Evolutionary conservation across 2,888 invertebrate genomes (phyloP).

Genomic region (Beris chalybata): DNA sequence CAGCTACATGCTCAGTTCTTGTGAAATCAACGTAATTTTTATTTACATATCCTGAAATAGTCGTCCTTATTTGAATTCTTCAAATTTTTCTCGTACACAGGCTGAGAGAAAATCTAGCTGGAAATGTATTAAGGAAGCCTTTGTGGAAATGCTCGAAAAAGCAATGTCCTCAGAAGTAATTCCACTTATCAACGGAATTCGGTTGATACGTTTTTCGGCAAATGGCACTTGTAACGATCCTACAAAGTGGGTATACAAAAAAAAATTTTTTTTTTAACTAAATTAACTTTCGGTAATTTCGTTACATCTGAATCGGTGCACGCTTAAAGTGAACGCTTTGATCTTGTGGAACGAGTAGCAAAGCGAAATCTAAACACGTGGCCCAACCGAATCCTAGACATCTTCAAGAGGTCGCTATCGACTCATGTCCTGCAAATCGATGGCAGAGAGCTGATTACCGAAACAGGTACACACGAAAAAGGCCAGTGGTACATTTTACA

Average conservation of each 20-base stretch:
- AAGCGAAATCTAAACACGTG: conserved; percentile 50
- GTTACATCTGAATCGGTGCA: not conserved
- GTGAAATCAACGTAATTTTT: no score
- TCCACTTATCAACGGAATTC: conserved; percentile 65
- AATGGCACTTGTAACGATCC: not conserved
- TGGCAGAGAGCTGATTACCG: conserved; percentile 5
- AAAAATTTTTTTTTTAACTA: not conserved
- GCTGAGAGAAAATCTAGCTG: conserved; percentile 51
- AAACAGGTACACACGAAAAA: no score
- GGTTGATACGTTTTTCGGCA: conserved; percentile 51
- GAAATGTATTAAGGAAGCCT: conserved; percentile 47
- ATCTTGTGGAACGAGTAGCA: not conserved
- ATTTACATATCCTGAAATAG: no score
- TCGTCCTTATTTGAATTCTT: no score
- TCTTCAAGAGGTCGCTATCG: conserved; percentile 62
- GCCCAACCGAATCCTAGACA: conserved; percentile 63
- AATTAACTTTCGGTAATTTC: not conserved
- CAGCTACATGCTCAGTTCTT: no score
- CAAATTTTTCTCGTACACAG: not conserved
- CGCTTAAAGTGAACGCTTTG: not conserved
- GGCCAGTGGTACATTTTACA: not conserved
- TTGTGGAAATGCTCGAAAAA: conserved; percentile 61
- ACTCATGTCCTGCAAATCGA: conserved; percentile 71
- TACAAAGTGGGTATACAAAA: not conserved
- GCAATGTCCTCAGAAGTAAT: conserved; percentile 64